Base-by-base conservation (phyloP, 2,888 invertebrate species). In the Pristionchus mayeri region DNA sequence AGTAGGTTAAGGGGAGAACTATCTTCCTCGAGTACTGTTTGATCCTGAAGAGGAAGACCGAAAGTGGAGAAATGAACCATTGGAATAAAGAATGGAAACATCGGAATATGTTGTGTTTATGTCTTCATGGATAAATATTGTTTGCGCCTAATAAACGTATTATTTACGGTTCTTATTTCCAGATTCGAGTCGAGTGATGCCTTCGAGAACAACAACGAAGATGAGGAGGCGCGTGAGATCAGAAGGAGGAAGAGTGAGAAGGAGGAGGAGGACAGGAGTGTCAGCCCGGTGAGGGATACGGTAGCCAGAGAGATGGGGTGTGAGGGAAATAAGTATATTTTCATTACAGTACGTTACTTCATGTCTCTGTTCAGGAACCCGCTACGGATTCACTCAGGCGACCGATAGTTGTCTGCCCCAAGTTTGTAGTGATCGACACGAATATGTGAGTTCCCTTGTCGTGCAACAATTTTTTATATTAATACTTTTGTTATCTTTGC, bases 341-440 rank as follows among this genome's bases (percentile, higher is more conserved):
- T 57, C 6, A n/a, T 13, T 11, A 24, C 4, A 57, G 6, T 24
- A 57, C 57, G 9, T 4, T 57, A 57, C 6, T 9, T 21, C 67
- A 67, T 67, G 7, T 57, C 21, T 40, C 57, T 37, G 4, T 30
- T 37, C 80, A 80, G 80, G 54, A 52, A 37, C 57, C 80, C 16
- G 34, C 57, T 9, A 50, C 80, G 1, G 30, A 48, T 18, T 80
- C 84, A 2, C 50, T 57, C 37, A 50, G 84, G 3, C 84, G 71
- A 13, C 84, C 57, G 9, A 34, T 84, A 18, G 84, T 84, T 52
- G 84, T 84, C 30, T 57, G 84, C 3, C 84, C 84, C 11, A 27
- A 37, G n/a, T 84, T 84, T 37, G 75, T 84, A 24, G 84, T 75
- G 0, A 52, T 84, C 54, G 84, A 84, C 75, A 84, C 84, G 34